Evolutionary conservation across 1,140 invertebrate species (phyloP).

Genomic region (Pygmarrhopalites habei): DNA sequence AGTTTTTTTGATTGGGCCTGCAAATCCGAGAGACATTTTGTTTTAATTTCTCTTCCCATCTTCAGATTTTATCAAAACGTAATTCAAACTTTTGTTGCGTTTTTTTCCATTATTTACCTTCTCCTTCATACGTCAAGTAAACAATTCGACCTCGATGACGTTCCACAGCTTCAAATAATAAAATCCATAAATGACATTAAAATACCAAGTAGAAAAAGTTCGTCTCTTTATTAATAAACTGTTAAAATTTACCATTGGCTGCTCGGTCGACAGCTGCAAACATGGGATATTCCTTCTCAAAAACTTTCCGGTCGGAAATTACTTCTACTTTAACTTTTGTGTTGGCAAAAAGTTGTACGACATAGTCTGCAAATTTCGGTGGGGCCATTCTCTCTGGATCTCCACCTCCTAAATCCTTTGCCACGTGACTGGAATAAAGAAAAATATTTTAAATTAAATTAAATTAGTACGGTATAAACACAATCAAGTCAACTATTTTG

Average conservation of each 20-base stretch:
- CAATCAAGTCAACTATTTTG: background rate
- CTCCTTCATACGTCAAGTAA: conserved; percentile 70
- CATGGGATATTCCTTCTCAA: conserved; percentile 77
- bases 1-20: conserved; percentile 61
- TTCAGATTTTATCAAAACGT: no score
- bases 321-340: conserved; percentile 61
- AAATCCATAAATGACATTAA: no score
- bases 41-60: no score
- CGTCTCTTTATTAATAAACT: no score
- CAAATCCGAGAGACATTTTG: no score
- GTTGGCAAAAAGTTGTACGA: conserved; percentile 60
- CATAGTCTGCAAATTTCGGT: conserved; percentile 68
- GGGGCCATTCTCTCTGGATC: conserved; percentile 90
- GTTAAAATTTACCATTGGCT: conserved; percentile 61
- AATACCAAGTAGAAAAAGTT: no score
- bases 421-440: conserved; percentile 50
- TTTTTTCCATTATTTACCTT: no score
- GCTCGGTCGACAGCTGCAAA: conserved; percentile 84
- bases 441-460: background rate
- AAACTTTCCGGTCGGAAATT: conserved; percentile 57
- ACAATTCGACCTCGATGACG: conserved; percentile 77
- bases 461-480: no score
- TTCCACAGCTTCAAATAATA: conserved; percentile 55
- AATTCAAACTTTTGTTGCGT: no score
- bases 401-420: conserved; percentile 77